Conservation (phyloP, 2,888 invertebrate genomes). For the Hoplodrina ambigua region DNA sequence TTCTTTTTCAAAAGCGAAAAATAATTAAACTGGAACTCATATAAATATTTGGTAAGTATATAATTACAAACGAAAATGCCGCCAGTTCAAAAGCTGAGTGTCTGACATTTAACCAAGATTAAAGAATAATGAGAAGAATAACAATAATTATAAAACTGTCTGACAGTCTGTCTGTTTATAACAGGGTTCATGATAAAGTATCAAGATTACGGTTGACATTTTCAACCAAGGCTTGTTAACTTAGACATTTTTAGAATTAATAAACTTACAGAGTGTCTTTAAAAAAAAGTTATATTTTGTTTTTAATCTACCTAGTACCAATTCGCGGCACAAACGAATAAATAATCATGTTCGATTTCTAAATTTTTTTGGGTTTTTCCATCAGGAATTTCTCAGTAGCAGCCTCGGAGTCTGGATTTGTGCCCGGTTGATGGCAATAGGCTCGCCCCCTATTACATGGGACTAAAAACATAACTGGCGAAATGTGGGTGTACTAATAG, state of each 20-base stretch:
- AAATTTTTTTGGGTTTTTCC: no score
- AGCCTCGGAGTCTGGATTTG: no score
- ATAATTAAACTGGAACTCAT: constrained; percentile 3
- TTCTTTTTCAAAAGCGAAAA: not conserved
- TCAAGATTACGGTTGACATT: constrained; percentile 36
- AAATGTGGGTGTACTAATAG: no score
- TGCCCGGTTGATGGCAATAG: no score
- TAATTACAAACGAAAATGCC: constrained; percentile 43
- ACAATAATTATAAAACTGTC: constrained; percentile 37
- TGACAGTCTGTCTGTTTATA: constrained; percentile 12
- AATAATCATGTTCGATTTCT: no score
- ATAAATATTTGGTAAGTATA: constrained; percentile 27
- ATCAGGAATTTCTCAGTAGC: no score
- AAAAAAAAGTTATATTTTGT: constrained; percentile 12
- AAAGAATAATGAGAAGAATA: constrained; percentile 35
- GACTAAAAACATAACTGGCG: no score
- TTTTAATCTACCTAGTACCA: no score
- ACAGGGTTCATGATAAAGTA: constrained; percentile 25
- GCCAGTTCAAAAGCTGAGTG: constrained; percentile 4
- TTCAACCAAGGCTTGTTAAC: not conserved
- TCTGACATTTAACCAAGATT: constrained; percentile 50
- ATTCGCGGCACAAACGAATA: no score
- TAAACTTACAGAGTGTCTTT: constrained; percentile 1
- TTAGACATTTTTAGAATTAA: no score
- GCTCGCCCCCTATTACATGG: no score